phyloP scores from a whole-genome alignment of 2,797 vertebrate genomes.

The Sebastes taczanowskii region DNA sequence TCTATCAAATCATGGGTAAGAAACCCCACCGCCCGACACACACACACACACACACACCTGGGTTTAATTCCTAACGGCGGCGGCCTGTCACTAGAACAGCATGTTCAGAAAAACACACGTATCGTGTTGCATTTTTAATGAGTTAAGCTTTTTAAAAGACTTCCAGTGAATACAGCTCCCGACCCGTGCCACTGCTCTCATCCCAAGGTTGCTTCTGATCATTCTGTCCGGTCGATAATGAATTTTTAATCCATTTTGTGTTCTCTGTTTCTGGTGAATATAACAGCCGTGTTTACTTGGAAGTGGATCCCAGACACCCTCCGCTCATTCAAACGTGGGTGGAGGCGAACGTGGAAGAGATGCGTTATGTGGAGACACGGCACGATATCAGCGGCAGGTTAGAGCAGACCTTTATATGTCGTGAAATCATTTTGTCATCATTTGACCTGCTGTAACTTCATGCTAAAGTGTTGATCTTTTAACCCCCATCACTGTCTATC shows the following conservation, averaged over 20 bases:
- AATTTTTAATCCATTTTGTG: constrained; percentile 31
- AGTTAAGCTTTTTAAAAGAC: constrained; percentile 57
- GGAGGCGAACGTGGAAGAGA: constrained; percentile 66
- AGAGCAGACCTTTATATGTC: background rate
- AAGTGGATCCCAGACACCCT: constrained; percentile 93
- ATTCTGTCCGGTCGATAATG: constrained; percentile 24
- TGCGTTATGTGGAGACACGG: constrained; percentile 79
- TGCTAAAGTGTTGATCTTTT: background rate
- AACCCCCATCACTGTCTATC: background rate
- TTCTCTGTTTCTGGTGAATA: constrained; percentile 15
- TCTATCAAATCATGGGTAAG: constrained; percentile 88
- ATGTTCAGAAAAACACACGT: constrained; percentile 60
- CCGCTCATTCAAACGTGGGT: constrained; percentile 84
- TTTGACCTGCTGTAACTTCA: background rate
- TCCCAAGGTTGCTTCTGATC: constrained; percentile 26
- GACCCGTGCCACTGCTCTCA: constrained; percentile 11
- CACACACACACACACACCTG: constrained; percentile 36
- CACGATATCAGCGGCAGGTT: constrained; percentile 90
- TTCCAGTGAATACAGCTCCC: constrained; percentile 41
- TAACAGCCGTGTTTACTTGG: constrained; percentile 90
- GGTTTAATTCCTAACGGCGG: constrained; percentile 61
- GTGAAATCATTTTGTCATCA: background rate
- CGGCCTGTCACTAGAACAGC: constrained; percentile 59
- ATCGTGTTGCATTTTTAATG: constrained; percentile 65
- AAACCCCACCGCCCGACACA: background rate